These are phyloP conservation scores for Seladonia tumulorum DNA, from an alignment of 2,888 invertebrate genomes.

Conservation along the genomic window DNA sequence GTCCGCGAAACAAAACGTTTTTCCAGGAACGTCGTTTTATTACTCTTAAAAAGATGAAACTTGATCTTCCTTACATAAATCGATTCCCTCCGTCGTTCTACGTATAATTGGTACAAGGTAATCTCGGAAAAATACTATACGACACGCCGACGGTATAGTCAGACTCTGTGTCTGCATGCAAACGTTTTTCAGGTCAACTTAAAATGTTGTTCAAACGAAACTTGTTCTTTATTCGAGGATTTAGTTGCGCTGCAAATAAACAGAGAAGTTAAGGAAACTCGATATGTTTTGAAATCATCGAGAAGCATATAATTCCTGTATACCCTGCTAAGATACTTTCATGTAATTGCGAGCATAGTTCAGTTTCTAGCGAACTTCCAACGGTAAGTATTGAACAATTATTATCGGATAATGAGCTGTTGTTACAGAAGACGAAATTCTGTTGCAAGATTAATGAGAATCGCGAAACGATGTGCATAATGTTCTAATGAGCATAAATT, in stretches of 20 bases:
- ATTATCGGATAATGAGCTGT: neutral
- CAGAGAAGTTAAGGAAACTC: neutral
- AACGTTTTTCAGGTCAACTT: no score
- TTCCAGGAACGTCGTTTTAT: neutral
- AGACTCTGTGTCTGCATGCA: no score
- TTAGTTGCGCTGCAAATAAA: neutral
- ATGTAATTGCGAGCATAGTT: neutral
- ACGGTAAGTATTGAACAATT: neutral
- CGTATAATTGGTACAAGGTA: neutral
- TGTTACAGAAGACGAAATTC: neutral
- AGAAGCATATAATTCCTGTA: neutral
- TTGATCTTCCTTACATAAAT: neutral
- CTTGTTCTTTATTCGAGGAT: neutral
- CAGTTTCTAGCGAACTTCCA: neutral
- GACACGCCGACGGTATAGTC: neutral
- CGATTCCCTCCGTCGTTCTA: neutral
- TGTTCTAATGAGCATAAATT: neutral
- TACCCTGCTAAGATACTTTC: neutral
- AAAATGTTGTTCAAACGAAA: no score
- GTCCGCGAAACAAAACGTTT: neutral
- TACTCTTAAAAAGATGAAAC: neutral
- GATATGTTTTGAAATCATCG: no score
- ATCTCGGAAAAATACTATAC: neutral
- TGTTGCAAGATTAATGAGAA: neutral
- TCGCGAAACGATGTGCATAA: neutral